These are phyloP conservation scores for Anolis apletophallus DNA, from an alignment of 2,797 vertebrate genomes.

Conservation along the genomic window DNA sequence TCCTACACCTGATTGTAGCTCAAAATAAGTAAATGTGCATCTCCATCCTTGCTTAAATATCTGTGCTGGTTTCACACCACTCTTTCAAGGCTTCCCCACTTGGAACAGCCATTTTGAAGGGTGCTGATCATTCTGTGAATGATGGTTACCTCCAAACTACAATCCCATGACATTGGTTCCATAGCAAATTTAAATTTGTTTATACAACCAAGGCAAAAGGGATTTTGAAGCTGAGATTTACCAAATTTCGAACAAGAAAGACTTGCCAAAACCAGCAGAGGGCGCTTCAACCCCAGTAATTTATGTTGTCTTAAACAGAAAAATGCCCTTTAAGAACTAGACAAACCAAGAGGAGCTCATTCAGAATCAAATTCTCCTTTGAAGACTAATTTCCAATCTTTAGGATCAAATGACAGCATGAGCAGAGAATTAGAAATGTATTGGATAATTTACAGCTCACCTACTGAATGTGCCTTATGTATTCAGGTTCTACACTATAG, in stretches of 20 bases:
- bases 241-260: neutral
- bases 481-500: neutral
- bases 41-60: neutral
- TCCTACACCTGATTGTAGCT: neutral
- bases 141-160: neutral
- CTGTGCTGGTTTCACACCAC: neutral
- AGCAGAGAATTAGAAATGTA: neutral
- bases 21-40: neutral
- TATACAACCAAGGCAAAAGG: accelerated
- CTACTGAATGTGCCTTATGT: neutral
- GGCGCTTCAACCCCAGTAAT: neutral
- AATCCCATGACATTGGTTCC: too few relatives aligned
- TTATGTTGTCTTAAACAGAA: neutral
- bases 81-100: neutral
- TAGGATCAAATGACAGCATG: neutral
- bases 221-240: neutral
- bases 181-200: neutral
- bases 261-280: neutral
- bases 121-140: neutral
- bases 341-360: neutral
- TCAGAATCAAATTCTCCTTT: neutral
- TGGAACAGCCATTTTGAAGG: neutral
- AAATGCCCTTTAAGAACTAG: neutral
- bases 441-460: neutral
- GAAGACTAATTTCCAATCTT: neutral